A percentile compares a stretch with the other conserved stretches of the same genome.
phyloP scores from a whole-genome alignment of 2,113 vertebrate genomes.

The Gobius niger region DNA sequence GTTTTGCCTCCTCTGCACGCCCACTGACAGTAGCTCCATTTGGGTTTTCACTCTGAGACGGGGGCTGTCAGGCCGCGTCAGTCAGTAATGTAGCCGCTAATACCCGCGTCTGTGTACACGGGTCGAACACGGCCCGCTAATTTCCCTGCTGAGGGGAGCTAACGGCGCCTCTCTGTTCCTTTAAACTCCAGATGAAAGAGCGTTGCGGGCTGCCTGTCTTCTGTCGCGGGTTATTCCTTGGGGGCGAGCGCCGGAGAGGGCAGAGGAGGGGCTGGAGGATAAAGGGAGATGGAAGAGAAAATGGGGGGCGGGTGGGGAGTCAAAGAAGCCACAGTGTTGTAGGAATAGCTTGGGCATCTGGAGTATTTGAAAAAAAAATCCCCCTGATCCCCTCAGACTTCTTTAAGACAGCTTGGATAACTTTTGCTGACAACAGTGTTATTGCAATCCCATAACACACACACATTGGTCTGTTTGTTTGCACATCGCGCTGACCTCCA shows the following conservation, averaged over 20 bases:
- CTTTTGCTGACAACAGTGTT: neutral
- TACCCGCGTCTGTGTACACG: neutral
- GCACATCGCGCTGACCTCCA: neutral
- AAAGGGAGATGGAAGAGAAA: neutral
- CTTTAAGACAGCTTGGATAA: neutral
- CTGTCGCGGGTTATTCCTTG: neutral
- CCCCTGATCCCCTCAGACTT: neutral
- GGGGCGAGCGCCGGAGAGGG: neutral
- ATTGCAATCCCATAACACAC: no score
- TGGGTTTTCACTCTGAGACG: neutral
- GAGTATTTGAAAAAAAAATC: neutral
- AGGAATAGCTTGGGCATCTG: neutral
- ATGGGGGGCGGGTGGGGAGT: no score
- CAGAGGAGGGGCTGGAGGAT: neutral
- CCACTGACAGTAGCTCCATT: neutral
- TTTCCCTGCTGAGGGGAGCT: neutral
- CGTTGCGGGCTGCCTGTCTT: neutral
- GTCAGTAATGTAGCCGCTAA: neutral
- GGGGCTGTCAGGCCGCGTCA: neutral
- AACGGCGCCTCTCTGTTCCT: neutral
- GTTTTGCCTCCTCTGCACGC: neutral
- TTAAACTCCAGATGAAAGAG: neutral
- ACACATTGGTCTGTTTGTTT: neutral
- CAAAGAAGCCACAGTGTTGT: neutral
- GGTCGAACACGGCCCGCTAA: neutral